A percentile compares a stretch with the other conserved stretches of the same genome.
Conservation (phyloP, 2,888 invertebrate genomes). For the Tuta absoluta region DNA sequence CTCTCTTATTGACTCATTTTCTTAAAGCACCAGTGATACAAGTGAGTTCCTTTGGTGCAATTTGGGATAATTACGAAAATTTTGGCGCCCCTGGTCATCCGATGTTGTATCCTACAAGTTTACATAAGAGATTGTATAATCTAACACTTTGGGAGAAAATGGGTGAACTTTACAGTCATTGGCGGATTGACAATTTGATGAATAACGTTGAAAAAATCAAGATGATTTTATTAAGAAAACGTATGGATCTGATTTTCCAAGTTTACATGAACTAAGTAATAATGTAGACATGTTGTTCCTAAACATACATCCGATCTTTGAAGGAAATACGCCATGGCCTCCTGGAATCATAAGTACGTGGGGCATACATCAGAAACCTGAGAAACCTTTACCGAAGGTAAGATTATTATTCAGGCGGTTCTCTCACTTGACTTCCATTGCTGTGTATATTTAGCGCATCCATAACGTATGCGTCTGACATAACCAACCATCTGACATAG, state of each 20-base stretch:
- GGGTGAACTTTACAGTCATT: slow-evolving; percentile 38
- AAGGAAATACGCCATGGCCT: slow-evolving; percentile 56
- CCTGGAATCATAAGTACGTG: slow-evolving; percentile 63
- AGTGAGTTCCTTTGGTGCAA: slow-evolving; percentile 48
- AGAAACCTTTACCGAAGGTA: slow-evolving; percentile 36
- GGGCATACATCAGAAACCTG: slow-evolving; percentile 58
- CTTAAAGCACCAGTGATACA: slow-evolving; percentile 52
- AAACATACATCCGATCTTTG: slow-evolving; percentile 61
- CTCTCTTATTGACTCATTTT: slow-evolving; percentile 41
- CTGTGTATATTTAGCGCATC: too few species aligned
- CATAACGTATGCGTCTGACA: too few species aligned
- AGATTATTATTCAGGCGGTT: too few species aligned
- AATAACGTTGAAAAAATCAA: slow-evolving; percentile 25
- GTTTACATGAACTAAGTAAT: slow-evolving; percentile 38
- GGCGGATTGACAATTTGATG: slow-evolving; percentile 7
- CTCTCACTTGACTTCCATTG: too few species aligned
- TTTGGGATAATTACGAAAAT: slow-evolving; percentile 34
- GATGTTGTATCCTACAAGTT: slow-evolving; percentile 42
- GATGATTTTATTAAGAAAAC: slow-evolving; percentile 33
- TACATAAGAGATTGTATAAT: slow-evolving; percentile 42
- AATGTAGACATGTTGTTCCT: slow-evolving; percentile 54
- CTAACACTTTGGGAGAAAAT: slow-evolving; percentile 47
- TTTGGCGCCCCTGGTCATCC: slow-evolving; percentile 50
- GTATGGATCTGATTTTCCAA: slow-evolving; percentile 45
- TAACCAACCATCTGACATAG: too few species aligned